These are phyloP conservation scores for Ploceus nigricollis DNA, from an alignment of 2,113 vertebrate species.

Conservation along the genomic window DNA sequence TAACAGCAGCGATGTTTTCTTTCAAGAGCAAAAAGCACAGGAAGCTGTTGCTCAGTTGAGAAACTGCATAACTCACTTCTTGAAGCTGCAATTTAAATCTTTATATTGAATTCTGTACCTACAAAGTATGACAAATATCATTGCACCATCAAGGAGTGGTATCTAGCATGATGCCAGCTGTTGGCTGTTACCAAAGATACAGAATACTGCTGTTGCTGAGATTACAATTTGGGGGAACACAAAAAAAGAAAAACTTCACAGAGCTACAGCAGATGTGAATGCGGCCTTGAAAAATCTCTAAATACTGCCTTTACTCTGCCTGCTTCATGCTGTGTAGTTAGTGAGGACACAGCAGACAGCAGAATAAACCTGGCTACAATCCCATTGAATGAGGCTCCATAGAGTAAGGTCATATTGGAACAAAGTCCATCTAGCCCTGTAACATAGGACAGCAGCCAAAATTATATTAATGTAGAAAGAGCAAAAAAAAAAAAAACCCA, in stretches of 20 bases:
- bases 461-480: background rate
- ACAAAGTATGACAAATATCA: background rate
- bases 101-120: background rate
- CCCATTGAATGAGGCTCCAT: background rate
- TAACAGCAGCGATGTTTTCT: background rate
- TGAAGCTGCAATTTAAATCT: background rate
- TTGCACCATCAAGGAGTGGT: background rate
- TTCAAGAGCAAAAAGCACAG: background rate
- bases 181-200: background rate
- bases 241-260: background rate
- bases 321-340: background rate
- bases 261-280: background rate
- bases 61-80: background rate
- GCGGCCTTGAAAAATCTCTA: background rate
- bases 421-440: background rate
- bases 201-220: background rate
- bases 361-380: background rate
- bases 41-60: background rate
- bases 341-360: background rate
- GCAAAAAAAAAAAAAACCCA: too few relatives aligned
- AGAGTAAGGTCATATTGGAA: accelerated
- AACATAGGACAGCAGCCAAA: background rate
- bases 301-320: background rate
- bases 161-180: background rate
- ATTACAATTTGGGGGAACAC: background rate